Conservation (phyloP, 1,140 invertebrate genomes). For the Manduca sexta region DNA sequence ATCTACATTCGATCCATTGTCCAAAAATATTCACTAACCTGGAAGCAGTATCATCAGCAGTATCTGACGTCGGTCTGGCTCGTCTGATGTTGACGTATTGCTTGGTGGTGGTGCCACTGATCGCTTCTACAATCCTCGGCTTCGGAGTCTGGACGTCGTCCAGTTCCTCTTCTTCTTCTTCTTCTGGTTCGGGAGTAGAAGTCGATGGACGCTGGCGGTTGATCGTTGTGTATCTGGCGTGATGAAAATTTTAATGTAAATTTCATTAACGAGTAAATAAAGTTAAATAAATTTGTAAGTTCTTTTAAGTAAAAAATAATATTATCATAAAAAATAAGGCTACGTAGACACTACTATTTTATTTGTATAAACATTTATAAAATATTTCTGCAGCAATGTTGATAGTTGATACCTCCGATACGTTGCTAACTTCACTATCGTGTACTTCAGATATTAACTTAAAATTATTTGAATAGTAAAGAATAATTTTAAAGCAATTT, state of each 20-base stretch:
- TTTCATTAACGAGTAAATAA: too few species aligned
- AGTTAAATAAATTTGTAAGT: too few species aligned
- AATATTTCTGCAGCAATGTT: too few species aligned
- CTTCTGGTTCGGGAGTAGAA: constrained; percentile 17
- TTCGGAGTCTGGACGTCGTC: constrained; percentile 30
- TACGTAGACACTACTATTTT: constrained; percentile 7
- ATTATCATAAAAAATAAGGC: not conserved
- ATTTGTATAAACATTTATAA: too few species aligned
- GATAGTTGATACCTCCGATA: too few species aligned
- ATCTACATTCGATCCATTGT: too few species aligned
- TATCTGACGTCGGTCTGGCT: constrained; percentile 62
- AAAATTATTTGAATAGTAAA: too few species aligned
- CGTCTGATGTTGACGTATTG: constrained; percentile 81
- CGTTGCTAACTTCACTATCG: too few species aligned
- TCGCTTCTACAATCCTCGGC: constrained; percentile 35
- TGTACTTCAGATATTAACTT: too few species aligned
- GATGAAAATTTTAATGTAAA: not conserved
- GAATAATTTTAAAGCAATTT: too few species aligned
- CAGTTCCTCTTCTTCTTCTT: constrained; percentile 14
- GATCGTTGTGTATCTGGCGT: constrained; percentile 72
- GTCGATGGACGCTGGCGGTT: constrained; percentile 59
- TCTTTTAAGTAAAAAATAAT: too few species aligned
- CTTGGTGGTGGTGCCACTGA: constrained; percentile 42
- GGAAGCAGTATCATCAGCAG: constrained; percentile 42
- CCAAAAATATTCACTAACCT: constrained; percentile 31